Percentiles rank a stretch among this genome's conserved stretches.
Evolutionary conservation across 2,113 vertebrate genomes (phyloP).

Genomic region (Dipodomys stephensi): DNA sequence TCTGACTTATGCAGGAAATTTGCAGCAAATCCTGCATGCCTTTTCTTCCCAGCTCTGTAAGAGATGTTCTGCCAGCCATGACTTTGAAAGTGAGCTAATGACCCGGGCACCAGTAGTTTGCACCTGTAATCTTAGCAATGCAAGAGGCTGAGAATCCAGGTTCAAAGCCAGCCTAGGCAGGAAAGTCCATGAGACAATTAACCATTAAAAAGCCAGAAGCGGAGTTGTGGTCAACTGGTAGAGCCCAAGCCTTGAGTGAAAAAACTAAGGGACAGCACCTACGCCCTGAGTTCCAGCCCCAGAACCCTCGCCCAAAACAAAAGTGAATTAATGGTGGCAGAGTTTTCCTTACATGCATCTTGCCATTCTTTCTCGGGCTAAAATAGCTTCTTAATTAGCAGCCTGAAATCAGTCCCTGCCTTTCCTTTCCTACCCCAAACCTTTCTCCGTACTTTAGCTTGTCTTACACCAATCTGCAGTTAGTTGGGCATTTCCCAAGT

Average conservation of each 20-base stretch:
- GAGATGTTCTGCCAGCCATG: neutral
- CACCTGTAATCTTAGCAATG: too few species aligned
- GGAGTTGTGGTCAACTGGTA: too few species aligned
- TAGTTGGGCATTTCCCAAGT: constrained; percentile 4
- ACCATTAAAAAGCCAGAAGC: too few species aligned
- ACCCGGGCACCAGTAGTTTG: too few species aligned
- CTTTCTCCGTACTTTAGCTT: neutral
- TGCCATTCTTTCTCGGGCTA: neutral
- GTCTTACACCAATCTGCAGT: neutral
- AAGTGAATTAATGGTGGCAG: neutral
- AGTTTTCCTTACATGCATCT: neutral
- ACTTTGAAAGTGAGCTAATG: neutral
- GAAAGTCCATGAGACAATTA: too few species aligned
- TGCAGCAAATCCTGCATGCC: neutral
- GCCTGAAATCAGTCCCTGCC: neutral
- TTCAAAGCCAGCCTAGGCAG: too few species aligned
- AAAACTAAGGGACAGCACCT: too few species aligned
- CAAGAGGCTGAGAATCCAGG: too few species aligned
- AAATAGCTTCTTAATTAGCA: neutral
- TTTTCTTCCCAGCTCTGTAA: neutral
- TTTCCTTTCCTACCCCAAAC: neutral
- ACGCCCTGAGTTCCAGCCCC: too few species aligned
- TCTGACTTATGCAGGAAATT: neutral
- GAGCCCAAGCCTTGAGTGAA: too few species aligned
- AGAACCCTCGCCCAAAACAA: too few species aligned